Evolutionary conservation across 2,797 vertebrate species (phyloP), one percentile per base, ranked within the genome.

Genomic region (Gambelia wislizenii): DNA sequence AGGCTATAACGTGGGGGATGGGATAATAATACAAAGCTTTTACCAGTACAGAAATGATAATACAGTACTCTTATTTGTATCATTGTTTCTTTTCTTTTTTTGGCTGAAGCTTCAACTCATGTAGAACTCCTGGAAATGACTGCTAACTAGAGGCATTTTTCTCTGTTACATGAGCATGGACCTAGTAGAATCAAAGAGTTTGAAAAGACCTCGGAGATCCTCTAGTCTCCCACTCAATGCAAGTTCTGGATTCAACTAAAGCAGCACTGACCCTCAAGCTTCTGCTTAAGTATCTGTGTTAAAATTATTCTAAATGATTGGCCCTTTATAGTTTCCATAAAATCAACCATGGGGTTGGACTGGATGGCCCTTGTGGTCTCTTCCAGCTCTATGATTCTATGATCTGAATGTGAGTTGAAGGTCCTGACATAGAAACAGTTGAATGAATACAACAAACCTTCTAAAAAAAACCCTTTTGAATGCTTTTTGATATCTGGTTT

Each of bases 1-100:
- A 39, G 42, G 70, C 89, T 75, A 49, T 33, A 67, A 67, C 94
- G 82, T 0, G 27, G 33, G 59, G 89, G n/a, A 16, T 69, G 75
- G 76, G 52, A 84, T n/a, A 70, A 78, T 56, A 86, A 44, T 30
- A 67, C 49, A 69, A 83, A 78, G 27, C 44, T 74, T 83, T 27
- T 67, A 77, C 22, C 13, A 42, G 10, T 67, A 54, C 25, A 82
- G 83, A 83, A 83, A 39, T 64, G 72, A 52, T 64, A 88, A 72
- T n/a, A n/a, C n/a, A n/a, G n/a, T 44, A 56, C 44, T 49, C 22
- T 64, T 56, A 5, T 77, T 36, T 56, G 52, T 33, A 49, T 12
- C 39, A 85, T 56, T 6, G n/a, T 61, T 22, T 76, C 22, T 44
- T 47, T 76, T 47, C 30, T 27, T 8, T 42, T 59, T 54, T 69